Base-by-base conservation (phyloP, 2,888 invertebrate genomes). In the Allacma fusca region DNA sequence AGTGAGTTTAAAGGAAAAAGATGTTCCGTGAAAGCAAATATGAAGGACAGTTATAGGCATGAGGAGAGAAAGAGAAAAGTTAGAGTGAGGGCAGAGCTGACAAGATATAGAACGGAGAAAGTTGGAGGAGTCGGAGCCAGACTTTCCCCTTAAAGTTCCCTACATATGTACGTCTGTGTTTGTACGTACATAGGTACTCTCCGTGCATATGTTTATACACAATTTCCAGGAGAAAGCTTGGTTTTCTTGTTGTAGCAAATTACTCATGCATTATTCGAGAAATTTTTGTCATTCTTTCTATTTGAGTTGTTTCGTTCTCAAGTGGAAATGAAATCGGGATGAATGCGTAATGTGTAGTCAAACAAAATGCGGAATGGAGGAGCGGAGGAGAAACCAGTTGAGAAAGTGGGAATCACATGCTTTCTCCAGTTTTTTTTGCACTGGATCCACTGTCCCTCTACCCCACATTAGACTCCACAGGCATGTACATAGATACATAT, bases 231-330 rank as follows among this genome's bases (percentile, higher is more conserved):
- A 62, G 67, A 28, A 50, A 75, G 65, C 21, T 4, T 24, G 28
- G 74, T 29, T 16, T 69, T 75, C 21, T 21, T 57, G 50, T 57
- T 21, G 69, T 9, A 75, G 68, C 75, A 75, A 75, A 75, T 75
- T 75, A 75, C 75, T 75, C 75, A 75, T 75, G 75, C 75, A 75
- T 75, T 75, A 75, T 75, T 75, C 75, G 29, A 68, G 68, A 75
- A 75, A 75, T 75, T 75, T 75, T 75, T 75, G 75, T 75, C 75
- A 75, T 75, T 75, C 75, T 75, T 75, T 75, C 75, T 75, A 75
- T 75, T 75, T 75, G 75, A 75, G 69, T 75, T 75, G 75, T 75
- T 75, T 75, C 68, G 75, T 75, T 75, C 75, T 75, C 75, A 75
- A 75, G 75, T 75, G 75, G 75, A 75, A 75, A 75, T 75, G 75